These are phyloP conservation scores for Dromas ardeola DNA, from an alignment of 2,113 vertebrate species.

Conservation along the genomic window DNA sequence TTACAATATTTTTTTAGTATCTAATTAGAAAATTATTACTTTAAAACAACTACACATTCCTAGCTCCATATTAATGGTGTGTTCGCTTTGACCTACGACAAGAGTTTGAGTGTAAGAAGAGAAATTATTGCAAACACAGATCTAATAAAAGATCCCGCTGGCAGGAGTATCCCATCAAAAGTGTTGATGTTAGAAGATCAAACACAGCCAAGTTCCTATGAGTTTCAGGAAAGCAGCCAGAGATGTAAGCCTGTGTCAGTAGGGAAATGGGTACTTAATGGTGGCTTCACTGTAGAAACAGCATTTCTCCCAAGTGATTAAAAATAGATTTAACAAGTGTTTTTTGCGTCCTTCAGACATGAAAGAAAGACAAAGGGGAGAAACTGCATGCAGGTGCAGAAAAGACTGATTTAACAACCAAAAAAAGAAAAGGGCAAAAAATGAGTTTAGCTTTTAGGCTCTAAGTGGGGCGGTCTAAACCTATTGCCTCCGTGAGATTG, in stretches of 20 bases:
- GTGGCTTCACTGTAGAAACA: background rate
- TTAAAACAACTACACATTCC: background rate
- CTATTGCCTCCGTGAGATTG: background rate
- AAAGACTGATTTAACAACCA: background rate
- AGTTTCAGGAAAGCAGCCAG: background rate
- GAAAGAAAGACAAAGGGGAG: background rate
- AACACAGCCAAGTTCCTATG: rapidly evolving
- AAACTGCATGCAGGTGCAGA: background rate
- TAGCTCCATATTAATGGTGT: background rate
- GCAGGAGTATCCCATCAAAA: background rate
- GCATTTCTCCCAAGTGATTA: background rate
- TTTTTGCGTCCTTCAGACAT: background rate
- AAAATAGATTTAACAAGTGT: background rate
- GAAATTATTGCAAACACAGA: background rate
- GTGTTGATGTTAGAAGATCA: background rate
- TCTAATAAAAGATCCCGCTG: background rate
- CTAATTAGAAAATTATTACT: background rate
- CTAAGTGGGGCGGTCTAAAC: background rate
- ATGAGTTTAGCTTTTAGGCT: rapidly evolving
- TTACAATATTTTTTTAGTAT: background rate
- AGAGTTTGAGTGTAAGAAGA: background rate
- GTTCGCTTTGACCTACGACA: background rate
- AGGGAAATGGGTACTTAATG: background rate
- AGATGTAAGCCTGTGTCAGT: background rate
- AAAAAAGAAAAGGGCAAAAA: background rate